These are phyloP conservation scores for Platycheirus albimanus DNA, from an alignment of 2,888 invertebrate species.

Conservation along the genomic window DNA sequence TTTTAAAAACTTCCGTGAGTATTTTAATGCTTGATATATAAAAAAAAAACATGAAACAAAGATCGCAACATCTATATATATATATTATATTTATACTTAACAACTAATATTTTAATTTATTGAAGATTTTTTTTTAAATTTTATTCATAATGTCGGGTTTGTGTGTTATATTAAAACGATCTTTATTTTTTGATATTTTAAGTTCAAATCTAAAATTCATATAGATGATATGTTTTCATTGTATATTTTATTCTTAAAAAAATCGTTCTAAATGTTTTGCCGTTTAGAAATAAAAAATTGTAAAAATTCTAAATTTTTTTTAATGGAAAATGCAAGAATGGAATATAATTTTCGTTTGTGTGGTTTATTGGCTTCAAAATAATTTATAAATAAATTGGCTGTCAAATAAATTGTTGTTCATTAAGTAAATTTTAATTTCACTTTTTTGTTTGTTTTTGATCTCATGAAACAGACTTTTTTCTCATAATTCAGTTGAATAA, in stretches of 20 bases:
- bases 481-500: conserved; percentile 49
- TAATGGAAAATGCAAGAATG: conserved; percentile 51
- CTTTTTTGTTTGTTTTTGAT: conserved; percentile 30
- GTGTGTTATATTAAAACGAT: conserved; percentile 51
- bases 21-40: conserved; percentile 72
- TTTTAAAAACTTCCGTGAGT: conserved; percentile 74
- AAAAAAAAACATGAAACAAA: conserved; percentile 23
- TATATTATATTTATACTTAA: background rate
- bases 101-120: background rate
- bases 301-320: conserved; percentile 44
- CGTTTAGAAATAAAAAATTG: conserved; percentile 52
- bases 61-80: conserved; percentile 16
- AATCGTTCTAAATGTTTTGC: conserved; percentile 67
- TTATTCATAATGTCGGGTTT: conserved; percentile 65
- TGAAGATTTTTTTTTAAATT: conserved; percentile 17
- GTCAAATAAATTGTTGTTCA: conserved; percentile 49
- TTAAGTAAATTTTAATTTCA: conserved; percentile 39
- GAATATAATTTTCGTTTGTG: conserved; percentile 57
- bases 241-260: conserved; percentile 30
- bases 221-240: conserved; percentile 50
- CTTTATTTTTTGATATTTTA: conserved; percentile 22
- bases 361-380: conserved; percentile 61
- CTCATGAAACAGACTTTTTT: conserved; percentile 30
- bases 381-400: conserved; percentile 46
- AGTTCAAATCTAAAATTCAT: conserved; percentile 40